Evolutionary conservation across 2,888 invertebrate species (phyloP).

Genomic region (Pomacea canaliculata): DNA sequence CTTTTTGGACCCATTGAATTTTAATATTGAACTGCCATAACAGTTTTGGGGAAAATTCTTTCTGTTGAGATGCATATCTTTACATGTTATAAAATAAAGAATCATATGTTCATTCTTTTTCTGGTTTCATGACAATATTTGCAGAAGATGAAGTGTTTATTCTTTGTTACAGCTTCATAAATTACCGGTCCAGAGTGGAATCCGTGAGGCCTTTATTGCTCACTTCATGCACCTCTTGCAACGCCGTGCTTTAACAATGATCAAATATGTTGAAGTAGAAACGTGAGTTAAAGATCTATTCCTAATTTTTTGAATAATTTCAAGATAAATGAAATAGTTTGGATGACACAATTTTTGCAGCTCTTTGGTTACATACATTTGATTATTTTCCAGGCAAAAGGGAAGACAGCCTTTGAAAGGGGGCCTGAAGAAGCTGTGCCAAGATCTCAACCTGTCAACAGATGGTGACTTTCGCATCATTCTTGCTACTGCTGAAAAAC

Average conservation of each 20-base stretch:
- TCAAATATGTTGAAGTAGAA: conserved; percentile 61
- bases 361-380: conserved; percentile 4
- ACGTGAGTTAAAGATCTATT: conserved; percentile 46
- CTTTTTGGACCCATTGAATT: no score
- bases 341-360: not conserved
- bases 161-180: conserved; percentile 51
- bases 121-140: no score
- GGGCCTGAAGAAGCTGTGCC: conserved; percentile 47
- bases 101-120: no score
- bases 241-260: conserved; percentile 59
- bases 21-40: no score
- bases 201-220: conserved; percentile 56
- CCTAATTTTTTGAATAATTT: not conserved
- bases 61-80: no score
- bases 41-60: no score
- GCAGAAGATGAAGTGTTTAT: no score
- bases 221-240: conserved; percentile 59
- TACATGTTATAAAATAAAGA: no score
- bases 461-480: conserved; percentile 63
- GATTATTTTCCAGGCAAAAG: conserved; percentile 26
- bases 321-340: not conserved
- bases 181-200: conserved; percentile 53
- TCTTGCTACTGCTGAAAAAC: conserved; percentile 61
- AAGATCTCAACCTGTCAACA: conserved; percentile 52
- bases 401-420: conserved; percentile 28